phyloP scores from a whole-genome alignment of 2,888 invertebrate genomes.

The Mesorhabditis belari region DNA sequence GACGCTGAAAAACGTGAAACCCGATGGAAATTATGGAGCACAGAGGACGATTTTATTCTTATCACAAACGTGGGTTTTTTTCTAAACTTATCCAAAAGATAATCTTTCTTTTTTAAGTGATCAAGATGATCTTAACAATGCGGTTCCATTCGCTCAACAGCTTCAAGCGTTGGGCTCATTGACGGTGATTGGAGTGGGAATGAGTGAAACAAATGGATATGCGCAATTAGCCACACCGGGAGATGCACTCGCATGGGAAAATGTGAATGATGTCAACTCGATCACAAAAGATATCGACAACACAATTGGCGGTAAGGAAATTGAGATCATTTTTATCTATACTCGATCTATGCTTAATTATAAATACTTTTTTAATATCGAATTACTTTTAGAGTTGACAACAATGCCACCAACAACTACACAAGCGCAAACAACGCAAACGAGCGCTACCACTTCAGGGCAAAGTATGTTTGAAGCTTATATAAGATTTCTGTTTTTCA shows the following conservation, averaged over 20 bases:
- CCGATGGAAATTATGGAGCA: not conserved
- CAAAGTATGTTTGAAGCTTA: no score
- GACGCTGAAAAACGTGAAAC: not conserved
- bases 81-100: no score
- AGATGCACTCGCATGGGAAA: slow-evolving; percentile 4
- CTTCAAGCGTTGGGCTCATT: not conserved
- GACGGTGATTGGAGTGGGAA: slow-evolving; percentile 4
- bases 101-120: no score
- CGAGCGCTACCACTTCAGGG: no score
- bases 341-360: no score
- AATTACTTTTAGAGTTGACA: no score
- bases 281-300: not conserved
- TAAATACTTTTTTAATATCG: no score
- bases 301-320: not conserved
- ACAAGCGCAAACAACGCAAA: no score
- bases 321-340: no score
- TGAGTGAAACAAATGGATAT: not conserved
- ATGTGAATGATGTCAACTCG: slow-evolving; percentile 1
- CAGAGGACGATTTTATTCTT: not conserved
- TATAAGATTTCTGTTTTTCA: no score
- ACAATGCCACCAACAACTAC: not conserved
- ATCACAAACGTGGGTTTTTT: no score
- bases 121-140: not conserved
- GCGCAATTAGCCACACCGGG: slow-evolving; percentile 1
- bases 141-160: not conserved